Base-by-base conservation (phyloP, 2,888 invertebrate genomes). In the Drosophila melanosoma region DNA sequence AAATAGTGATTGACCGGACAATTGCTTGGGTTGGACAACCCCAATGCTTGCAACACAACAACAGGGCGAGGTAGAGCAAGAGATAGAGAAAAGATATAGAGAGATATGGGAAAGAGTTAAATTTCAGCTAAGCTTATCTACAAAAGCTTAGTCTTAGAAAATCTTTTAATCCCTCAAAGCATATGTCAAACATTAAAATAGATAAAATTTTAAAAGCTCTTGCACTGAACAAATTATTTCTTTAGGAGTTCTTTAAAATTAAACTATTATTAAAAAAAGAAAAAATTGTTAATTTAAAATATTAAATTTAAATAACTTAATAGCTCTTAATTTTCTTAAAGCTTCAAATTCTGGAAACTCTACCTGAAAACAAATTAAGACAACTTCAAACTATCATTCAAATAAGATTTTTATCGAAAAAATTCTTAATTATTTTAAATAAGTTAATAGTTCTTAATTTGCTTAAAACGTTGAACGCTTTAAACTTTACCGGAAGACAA, bases 1-100 rank as follows among this genome's bases (percentile, higher is more conserved):
- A 66, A 65, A 64, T 56, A 45, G 56, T 57, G 33, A 38, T 26
- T 38, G 60, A 65, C 59, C 74, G 29, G 40, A 76, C 51, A 58
- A 35, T 57, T 51, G 36, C 26, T 23, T 48, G 33, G 36, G 51
- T 53, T 60, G 52, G 42, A 53, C 52, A 69, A 54, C 20, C 53
- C 42, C 36, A 29, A 7, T 32, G 36, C 26, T 61, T 52, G 36
- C 36, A n/a, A 32, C 26, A 52, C 17, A 10, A 23, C 7, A 29
- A 8, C 15, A 26, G 23, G 23, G 23, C 45, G 2, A 1, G 1
- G 23, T 3, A 12, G 1, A 3, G 20, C 12, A 7, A 3, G 7
- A 3, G 15, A 15, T 6, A 12, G 12, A 15, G 20, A 7, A 6
- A 42, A 3, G 12, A 15, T 7, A 45, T 5, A 15, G 1, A 38